Evolutionary conservation across 2,888 invertebrate genomes (phyloP).

Genomic region (Lochmaea capreae): DNA sequence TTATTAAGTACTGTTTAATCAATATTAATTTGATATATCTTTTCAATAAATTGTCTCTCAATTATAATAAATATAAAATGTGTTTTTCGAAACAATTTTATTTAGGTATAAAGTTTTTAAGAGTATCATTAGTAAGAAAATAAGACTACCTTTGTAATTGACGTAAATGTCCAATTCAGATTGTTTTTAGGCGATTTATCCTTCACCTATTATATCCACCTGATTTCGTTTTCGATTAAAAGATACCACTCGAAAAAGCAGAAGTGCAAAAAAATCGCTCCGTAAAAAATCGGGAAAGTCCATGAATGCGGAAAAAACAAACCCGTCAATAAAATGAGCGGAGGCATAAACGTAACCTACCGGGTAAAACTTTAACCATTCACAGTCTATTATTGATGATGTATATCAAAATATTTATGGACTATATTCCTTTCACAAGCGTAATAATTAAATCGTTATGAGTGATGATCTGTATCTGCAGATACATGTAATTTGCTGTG

Average conservation of each 20-base stretch:
- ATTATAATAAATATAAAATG: too few species aligned
- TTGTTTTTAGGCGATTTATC: background rate
- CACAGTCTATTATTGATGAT: background rate
- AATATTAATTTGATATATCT: too few species aligned
- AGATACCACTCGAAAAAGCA: background rate
- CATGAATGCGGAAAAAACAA: slow-evolving; percentile 1
- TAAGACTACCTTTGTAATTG: background rate
- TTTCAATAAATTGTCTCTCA: too few species aligned
- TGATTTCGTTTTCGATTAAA: background rate
- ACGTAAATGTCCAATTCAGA: background rate
- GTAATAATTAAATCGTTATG: background rate
- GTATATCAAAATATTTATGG: background rate
- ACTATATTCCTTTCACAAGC: background rate
- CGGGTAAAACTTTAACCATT: background rate
- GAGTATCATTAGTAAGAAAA: background rate
- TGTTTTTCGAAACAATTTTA: too few species aligned
- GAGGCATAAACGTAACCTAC: background rate
- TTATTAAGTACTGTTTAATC: too few species aligned
- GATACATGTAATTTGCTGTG: background rate
- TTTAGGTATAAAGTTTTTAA: too few species aligned
- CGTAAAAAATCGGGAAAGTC: background rate
- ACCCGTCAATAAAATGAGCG: background rate
- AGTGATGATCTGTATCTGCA: background rate
- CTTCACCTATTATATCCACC: background rate
- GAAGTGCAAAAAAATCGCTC: background rate